These are phyloP conservation scores for Aleiodes leptofemur DNA, from an alignment of 2,888 invertebrate genomes.

Conservation along the genomic window DNA sequence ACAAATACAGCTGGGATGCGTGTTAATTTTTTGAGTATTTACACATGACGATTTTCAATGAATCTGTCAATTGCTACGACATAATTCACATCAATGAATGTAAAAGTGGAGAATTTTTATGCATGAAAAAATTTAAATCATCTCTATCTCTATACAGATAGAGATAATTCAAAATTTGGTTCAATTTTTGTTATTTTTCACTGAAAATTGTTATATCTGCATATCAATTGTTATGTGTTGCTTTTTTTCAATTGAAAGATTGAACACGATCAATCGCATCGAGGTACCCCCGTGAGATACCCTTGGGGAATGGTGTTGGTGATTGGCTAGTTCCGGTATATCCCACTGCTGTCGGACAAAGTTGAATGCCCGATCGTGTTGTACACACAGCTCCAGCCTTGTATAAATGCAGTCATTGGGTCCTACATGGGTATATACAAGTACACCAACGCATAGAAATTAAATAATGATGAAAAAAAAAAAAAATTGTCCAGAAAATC, in stretches of 20 bases:
- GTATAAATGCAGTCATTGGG: slow-evolving; percentile 38
- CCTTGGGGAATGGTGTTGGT: slow-evolving; percentile 40
- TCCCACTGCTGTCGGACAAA: slow-evolving; percentile 39
- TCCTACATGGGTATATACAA: slow-evolving; percentile 14
- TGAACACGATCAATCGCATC: slow-evolving; percentile 38
- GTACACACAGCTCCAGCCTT: slow-evolving; percentile 12
- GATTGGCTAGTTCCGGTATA: slow-evolving; percentile 44
- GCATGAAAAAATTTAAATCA: too few species aligned
- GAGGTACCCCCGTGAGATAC: slow-evolving; percentile 19
- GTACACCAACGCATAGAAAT: slow-evolving; percentile 29
- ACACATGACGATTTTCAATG: too few species aligned
- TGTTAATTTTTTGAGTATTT: too few species aligned
- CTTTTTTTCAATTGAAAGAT: slow-evolving; percentile 34
- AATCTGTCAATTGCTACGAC: too few species aligned
- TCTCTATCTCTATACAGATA: too few species aligned
- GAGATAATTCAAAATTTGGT: too few species aligned
- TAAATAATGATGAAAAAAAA: slow-evolving; percentile 2
- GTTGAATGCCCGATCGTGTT: slow-evolving; percentile 26
- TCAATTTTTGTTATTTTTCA: neutral
- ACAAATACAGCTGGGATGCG: too few species aligned
- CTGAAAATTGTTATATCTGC: neutral
- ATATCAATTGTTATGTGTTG: slow-evolving; percentile 23
- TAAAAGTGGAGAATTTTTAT: too few species aligned
- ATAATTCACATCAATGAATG: too few species aligned
- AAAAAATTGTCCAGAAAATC: neutral